phyloP scores from a whole-genome alignment of 1,140 invertebrate species.

The Zaprionus vittiger region DNA sequence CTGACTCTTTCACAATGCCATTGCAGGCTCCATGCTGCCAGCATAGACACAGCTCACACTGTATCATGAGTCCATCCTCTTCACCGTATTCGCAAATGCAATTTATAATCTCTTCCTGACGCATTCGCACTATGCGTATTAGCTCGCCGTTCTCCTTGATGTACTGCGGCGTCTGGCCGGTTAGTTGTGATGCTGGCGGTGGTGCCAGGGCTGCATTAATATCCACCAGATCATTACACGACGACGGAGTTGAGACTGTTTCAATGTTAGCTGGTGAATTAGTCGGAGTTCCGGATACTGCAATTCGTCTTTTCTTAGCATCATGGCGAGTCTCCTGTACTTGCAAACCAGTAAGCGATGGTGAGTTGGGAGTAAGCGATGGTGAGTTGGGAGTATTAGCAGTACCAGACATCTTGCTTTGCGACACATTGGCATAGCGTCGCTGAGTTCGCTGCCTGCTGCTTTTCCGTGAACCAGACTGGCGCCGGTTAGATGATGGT shows the following conservation, averaged over 20 bases:
- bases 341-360: slow-evolving; percentile 35
- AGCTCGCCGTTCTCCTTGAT: slow-evolving; percentile 87
- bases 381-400: slow-evolving; percentile 11
- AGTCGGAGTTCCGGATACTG: slow-evolving; percentile 43
- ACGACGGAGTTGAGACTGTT: slow-evolving; percentile 59
- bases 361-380: slow-evolving; percentile 9
- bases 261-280: slow-evolving; percentile 62
- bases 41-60: slow-evolving; percentile 96
- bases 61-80: slow-evolving; percentile 97
- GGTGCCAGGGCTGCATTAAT: slow-evolving; percentile 65
- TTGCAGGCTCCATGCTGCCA: slow-evolving; percentile 97
- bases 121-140: slow-evolving; percentile 88
- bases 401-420: background rate
- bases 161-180: slow-evolving; percentile 67
- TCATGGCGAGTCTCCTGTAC: slow-evolving; percentile 50
- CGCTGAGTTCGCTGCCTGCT: slow-evolving; percentile 75
- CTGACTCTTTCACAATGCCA: slow-evolving; percentile 90
- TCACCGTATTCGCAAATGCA: slow-evolving; percentile 92
- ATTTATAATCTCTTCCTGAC: slow-evolving; percentile 93
- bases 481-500: slow-evolving; percentile 55
- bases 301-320: slow-evolving; percentile 60
- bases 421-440: slow-evolving; percentile 31
- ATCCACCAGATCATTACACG: slow-evolving; percentile 54
- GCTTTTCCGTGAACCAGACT: slow-evolving; percentile 70
- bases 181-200: slow-evolving; percentile 32